phyloP scores from a whole-genome alignment of 1,140 invertebrate species.

The Spodoptera frugiperda region DNA sequence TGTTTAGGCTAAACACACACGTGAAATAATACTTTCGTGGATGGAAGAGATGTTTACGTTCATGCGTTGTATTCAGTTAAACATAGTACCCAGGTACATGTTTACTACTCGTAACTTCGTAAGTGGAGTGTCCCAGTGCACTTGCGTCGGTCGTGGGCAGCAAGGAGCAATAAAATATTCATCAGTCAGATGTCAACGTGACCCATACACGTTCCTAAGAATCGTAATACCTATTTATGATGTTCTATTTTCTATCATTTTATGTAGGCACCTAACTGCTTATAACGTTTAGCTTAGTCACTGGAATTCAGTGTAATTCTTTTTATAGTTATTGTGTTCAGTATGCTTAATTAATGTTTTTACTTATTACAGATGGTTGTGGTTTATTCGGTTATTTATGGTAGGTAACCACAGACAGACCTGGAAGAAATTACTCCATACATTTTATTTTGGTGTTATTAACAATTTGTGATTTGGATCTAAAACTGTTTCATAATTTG shows the following conservation, averaged over 20 bases:
- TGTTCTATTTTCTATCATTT: constrained; percentile 32
- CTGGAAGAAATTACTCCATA: no score
- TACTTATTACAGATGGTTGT: no score
- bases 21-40: constrained; percentile 10
- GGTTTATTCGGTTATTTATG: no score
- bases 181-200: constrained; percentile 79
- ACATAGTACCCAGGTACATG: constrained; percentile 20
- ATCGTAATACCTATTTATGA: constrained; percentile 27
- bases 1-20: constrained; percentile 36
- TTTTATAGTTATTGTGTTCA: constrained; percentile 1
- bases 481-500: no score
- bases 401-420: no score
- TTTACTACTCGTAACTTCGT: constrained; percentile 29
- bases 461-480: no score
- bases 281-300: not conserved
- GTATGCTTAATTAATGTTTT: not conserved
- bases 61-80: constrained; percentile 9
- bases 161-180: constrained; percentile 79
- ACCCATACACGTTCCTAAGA: constrained; percentile 62
- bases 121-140: constrained; percentile 45
- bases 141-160: constrained; percentile 60
- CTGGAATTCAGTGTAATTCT: not conserved
- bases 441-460: no score
- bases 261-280: not conserved
- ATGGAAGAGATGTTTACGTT: constrained; percentile 5